phyloP scores from a whole-genome alignment of 2,888 invertebrate species.

The Spialia ferax region DNA sequence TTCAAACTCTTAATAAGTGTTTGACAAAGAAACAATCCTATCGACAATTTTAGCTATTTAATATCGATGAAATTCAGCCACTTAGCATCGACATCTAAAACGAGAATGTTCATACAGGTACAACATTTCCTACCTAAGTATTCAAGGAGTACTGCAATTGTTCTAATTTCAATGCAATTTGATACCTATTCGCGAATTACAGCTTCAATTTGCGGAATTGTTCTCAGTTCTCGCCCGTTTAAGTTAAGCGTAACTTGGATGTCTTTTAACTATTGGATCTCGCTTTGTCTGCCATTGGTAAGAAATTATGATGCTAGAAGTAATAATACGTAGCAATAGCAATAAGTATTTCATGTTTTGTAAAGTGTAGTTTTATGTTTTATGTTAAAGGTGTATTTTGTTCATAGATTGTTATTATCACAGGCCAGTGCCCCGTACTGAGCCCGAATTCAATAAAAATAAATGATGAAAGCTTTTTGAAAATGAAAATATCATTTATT shows the following conservation, averaged over 20 bases:
- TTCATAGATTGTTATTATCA: no score
- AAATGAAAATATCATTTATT: no score
- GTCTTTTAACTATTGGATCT: constrained; percentile 53
- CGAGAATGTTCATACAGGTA: not conserved
- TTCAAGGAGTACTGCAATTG: constrained; percentile 37
- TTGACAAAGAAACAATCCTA: no score
- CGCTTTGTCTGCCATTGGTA: constrained; percentile 51
- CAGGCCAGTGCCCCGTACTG: no score
- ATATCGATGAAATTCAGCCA: no score
- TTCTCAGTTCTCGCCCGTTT: constrained; percentile 46
- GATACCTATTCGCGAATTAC: constrained; percentile 44
- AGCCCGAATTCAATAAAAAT: no score
- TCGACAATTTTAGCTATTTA: no score
- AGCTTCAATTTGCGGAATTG: constrained; percentile 50
- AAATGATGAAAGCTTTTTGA: no score
- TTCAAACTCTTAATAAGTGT: no score
- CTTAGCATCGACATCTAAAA: not conserved
- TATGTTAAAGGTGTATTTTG: no score
- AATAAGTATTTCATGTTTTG: not conserved
- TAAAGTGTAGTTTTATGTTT: no score
- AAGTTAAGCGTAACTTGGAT: constrained; percentile 50
- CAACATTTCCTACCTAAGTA: constrained; percentile 22
- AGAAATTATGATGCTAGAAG: not conserved
- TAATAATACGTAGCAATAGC: no score
- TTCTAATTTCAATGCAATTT: constrained; percentile 46